A percentile compares a stretch with the other conserved stretches of the same genome.
phyloP scores from a whole-genome alignment of 1,140 invertebrate species.

The Meteorus sp. region DNA sequence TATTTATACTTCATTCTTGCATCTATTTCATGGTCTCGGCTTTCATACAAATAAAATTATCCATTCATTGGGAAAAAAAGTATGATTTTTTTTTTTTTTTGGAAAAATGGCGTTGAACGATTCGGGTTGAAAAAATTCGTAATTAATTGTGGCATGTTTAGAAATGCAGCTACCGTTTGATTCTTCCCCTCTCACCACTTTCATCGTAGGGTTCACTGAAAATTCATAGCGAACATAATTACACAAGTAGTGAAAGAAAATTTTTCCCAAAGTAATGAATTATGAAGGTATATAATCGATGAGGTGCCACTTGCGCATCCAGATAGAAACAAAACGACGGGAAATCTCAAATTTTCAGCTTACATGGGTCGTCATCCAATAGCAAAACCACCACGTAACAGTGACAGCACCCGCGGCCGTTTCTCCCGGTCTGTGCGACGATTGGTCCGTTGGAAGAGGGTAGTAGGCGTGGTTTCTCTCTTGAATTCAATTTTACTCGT shows the following conservation, averaged over 20 bases:
- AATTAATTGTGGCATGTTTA: no score
- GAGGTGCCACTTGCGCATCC: background rate
- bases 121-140: no score
- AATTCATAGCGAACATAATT: no score
- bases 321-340: conserved; percentile 30
- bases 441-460: conserved; percentile 42
- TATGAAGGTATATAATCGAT: background rate
- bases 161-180: no score
- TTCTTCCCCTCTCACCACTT: no score
- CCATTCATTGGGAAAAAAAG: no score
- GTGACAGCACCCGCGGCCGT: conserved; percentile 41
- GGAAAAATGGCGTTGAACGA: no score
- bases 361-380: conserved; percentile 35
- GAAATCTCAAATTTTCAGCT: conserved; percentile 47
- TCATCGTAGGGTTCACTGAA: no score
- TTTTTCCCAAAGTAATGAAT: no score
- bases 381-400: conserved; percentile 29
- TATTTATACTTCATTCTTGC: background rate
- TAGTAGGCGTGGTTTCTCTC: conserved; percentile 49
- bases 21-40: background rate
- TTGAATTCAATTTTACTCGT: no score
- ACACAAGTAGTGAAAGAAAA: no score
- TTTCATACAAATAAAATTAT: background rate
- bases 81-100: no score
- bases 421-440: conserved; percentile 29